phyloP scores from a whole-genome alignment of 2,113 vertebrate genomes.

The Gracilinanus agilis region DNA sequence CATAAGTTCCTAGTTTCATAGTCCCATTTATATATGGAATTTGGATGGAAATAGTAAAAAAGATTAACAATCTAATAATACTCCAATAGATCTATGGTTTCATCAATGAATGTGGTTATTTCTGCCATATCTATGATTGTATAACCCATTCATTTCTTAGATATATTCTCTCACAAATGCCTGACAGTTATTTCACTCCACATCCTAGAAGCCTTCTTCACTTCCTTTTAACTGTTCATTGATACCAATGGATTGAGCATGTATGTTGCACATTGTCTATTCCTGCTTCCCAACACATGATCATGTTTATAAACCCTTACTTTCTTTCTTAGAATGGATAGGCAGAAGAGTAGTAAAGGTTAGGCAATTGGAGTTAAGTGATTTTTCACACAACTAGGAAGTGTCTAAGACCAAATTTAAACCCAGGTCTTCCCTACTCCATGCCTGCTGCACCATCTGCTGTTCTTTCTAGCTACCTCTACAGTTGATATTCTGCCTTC shows the following conservation, averaged over 20 bases:
- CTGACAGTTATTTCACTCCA: background rate
- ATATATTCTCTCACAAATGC: background rate
- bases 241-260: background rate
- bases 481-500: background rate
- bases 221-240: background rate
- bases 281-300: no score
- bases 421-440: no score
- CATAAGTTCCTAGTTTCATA: background rate
- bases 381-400: no score
- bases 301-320: no score
- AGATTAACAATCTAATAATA: background rate
- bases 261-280: no score
- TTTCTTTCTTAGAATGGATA: no score
- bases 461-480: no score
- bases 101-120: background rate
- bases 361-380: no score
- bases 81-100: background rate
- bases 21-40: background rate
- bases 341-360: no score
- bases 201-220: background rate
- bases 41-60: slow-evolving; percentile 8
- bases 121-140: background rate
- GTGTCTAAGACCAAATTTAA: no score
- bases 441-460: no score
- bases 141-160: background rate